Evolutionary conservation across 2,113 vertebrate species (phyloP), one percentile per base, ranked within the genome.

Genomic region (Tretioscincus oriximinensis): DNA sequence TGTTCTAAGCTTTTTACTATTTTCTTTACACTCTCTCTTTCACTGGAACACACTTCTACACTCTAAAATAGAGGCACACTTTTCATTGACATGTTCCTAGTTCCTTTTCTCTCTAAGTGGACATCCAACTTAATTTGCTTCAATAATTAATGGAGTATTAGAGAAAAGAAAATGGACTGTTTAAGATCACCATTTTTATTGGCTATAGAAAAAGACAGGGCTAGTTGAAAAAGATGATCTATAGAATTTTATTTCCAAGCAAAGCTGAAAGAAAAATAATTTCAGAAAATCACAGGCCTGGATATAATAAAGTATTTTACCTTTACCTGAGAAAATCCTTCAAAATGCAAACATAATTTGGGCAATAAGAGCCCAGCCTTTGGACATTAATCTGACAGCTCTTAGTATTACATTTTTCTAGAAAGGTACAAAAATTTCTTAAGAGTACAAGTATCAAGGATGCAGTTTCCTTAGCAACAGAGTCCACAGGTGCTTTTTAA

Each of bases 381-480:
- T 58, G 35, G 22, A 28, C 35, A 58, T 24, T 35, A 31, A 67
- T 66, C 65, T 54, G 64, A 29, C 26, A 65, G 29, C 24, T 58
- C 14, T 29, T 60, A 63, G 65, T 31, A 35, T 75, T 31, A 47
- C 29, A 28, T 75, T 70, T 31, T 35, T 69, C 72, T 28, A 81
- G 73, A 84, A 28, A 8, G 63, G 65, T 9, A 22, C 75, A 45
- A 65, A 71, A 41, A 4, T 29, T 10, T 3, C 26, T 70, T 84
- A 77, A 82, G 89, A 89, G 82, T 54, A 73, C 4, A 80, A 35
- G 86, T 7, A 41, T 85, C 54, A 85, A 86, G 77, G 20, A 47
- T 71, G 12, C 8, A 73, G 81, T 90, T 89, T 83, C 85, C 84
- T 21, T 89, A 85, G 81, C 54, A 85, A 88, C 85, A 83, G 80